Evolutionary conservation across 2,113 vertebrate genomes (phyloP), one percentile per base, ranked within the genome.

Genomic region (Channa maculata): DNA sequence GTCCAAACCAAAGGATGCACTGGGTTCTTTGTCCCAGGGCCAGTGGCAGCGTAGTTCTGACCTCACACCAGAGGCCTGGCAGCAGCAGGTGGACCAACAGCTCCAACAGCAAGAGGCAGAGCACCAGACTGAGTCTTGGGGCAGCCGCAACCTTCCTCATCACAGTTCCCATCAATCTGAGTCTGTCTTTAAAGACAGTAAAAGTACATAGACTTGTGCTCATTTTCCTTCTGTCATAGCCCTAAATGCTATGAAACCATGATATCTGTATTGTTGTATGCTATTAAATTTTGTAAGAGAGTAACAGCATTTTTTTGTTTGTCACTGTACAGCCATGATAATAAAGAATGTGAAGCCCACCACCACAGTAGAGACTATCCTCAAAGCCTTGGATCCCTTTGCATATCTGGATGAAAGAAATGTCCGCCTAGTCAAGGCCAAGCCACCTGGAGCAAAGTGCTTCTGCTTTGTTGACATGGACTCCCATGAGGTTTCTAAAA

Each of bases 401-500:
- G 97, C 97, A 1, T 96, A 89, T 53, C 92, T 99, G 54, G 97
- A 97, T 77, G 96, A 97, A 15, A 95, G 96, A 85, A 98, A 95
- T 0, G 96, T 99, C 53, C 96, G 97, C 14, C 94, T 99, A 41
- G 97, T 99, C 85, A 98, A 96, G 92, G 97, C 96, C 75, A 97
- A 97, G 80, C 95, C 64, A 71, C 94, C 83, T 87, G 96, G 95
- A 85, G 94, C 85, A 86, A 98, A 92, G 92, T 96, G 89, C 95
- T 98, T 64, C 95, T 95, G 97, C 93, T 99, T 99, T 91, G 97
- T 99, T 15, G 97, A 99, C 49, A 96, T 99, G 83, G 97, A 98
- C 39, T 98, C 96, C 5, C 97, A 98, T 33, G 95, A 97, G 91
- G 97, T 99, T 83, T 1, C 3, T 37, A 10, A 41, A 59, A 9